Percentiles rank a stretch among this genome's conserved stretches.
Evolutionary conservation across 2,888 invertebrate species (phyloP).

Genomic region (Hydroisotoma schaefferi): DNA sequence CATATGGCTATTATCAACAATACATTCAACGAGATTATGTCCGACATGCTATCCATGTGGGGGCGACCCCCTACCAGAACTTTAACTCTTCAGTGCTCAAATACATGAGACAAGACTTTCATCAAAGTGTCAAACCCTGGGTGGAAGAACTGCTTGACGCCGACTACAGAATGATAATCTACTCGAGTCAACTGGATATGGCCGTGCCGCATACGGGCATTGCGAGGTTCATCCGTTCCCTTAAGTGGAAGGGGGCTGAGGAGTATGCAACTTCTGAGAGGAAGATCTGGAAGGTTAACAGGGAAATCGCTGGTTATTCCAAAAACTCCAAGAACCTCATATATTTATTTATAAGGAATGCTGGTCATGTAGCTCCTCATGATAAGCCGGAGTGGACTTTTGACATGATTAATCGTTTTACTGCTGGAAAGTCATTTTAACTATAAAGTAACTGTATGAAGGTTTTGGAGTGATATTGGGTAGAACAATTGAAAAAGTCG

Average conservation of each 20-base stretch:
- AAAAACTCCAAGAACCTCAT: constrained; percentile 68
- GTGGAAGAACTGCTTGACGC: constrained; percentile 63
- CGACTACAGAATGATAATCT: constrained; percentile 69
- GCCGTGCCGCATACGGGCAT: constrained; percentile 85
- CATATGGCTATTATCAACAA: constrained; percentile 57
- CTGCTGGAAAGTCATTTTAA: constrained; percentile 50
- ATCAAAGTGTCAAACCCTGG: constrained; percentile 57
- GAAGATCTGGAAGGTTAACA: constrained; percentile 63
- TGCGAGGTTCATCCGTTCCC: constrained; percentile 67
- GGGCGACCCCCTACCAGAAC: constrained; percentile 59
- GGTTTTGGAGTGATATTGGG: too few relatives aligned
- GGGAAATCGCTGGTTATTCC: constrained; percentile 72
- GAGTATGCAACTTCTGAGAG: constrained; percentile 65
- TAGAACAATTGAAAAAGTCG: too few relatives aligned
- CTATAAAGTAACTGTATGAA: too few relatives aligned
- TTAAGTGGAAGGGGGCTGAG: constrained; percentile 65
- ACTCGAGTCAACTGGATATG: constrained; percentile 86
- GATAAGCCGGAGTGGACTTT: constrained; percentile 76
- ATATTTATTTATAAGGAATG: constrained; percentile 70
- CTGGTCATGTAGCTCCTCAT: constrained; percentile 77
- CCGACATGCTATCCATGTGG: constrained; percentile 77
- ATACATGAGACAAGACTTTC: constrained; percentile 69
- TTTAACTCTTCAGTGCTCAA: constrained; percentile 69
- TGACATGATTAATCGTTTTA: constrained; percentile 68
- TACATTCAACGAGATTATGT: constrained; percentile 64